Conservation (phyloP, 2,888 invertebrate genomes). For the Conomelus anceps region DNA sequence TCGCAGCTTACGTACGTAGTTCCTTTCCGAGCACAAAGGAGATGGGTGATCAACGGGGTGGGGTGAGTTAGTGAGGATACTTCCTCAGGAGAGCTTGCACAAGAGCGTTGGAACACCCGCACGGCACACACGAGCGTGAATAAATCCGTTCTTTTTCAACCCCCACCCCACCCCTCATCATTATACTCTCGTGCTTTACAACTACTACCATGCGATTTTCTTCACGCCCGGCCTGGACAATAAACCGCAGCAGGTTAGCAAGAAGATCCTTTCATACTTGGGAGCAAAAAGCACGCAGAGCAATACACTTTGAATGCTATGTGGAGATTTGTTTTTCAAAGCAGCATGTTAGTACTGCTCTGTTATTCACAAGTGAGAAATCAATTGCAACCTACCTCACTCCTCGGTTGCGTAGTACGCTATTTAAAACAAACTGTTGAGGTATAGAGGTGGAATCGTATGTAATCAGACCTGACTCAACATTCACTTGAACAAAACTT, state of each 20-base stretch:
- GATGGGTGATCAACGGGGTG: neutral
- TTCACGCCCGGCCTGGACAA: neutral
- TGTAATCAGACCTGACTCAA: too few species aligned
- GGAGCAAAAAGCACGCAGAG: neutral
- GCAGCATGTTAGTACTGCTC: neutral
- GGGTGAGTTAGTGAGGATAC: neutral
- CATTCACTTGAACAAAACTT: too few species aligned
- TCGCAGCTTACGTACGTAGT: neutral
- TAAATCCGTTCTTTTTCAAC: neutral
- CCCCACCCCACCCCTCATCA: neutral
- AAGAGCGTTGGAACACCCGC: neutral
- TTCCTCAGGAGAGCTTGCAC: neutral
- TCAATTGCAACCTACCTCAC: too few species aligned
- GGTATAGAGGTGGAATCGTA: too few species aligned
- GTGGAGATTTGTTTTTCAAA: neutral
- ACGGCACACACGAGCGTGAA: neutral
- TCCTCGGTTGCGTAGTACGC: too few species aligned
- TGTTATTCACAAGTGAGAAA: too few species aligned
- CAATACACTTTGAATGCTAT: neutral
- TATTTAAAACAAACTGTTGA: too few species aligned
- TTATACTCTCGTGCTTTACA: neutral
- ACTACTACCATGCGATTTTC: neutral
- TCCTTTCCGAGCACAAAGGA: neutral
- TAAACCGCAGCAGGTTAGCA: neutral
- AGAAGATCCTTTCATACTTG: neutral